Evolutionary conservation across 2,797 vertebrate species (phyloP), one percentile per base, ranked within the genome.

Genomic region (Denticeps clupeoides): DNA sequence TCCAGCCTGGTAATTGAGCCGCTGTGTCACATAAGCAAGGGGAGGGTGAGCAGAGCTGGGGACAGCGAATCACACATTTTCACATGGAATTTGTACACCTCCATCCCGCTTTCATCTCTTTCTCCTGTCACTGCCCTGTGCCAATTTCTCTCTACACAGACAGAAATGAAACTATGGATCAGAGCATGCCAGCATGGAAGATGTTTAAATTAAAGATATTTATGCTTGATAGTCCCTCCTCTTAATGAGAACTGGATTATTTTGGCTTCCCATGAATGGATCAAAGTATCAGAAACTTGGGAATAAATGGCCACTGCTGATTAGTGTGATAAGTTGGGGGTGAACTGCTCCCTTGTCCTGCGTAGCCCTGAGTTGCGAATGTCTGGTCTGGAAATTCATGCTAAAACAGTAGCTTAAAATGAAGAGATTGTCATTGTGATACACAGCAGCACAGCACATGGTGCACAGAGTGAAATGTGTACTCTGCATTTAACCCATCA

Each of bases 151-250:
- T n/a, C n/a, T n/a, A n/a, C n/a, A n/a, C n/a, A 56, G 63, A 60
- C 72, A 68, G 55, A 72, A 75, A 81, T 70, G 68, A 69, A 69
- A 37, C 24, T 33, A 33, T 41, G 65, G 74, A 80, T 82, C 72
- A 80, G 78, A 78, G 71, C 64, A 69, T 65, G 72, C 72, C 73
- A 72, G 65, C 71, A 65, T 56, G 60, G 67, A 58, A 69, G 72
- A 74, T 60, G 73, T 77, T 79, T 80, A 85, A 84, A 86, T 85
- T 83, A 84, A 79, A 83, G 82, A 85, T 82, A 79, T 74, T 82
- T 75, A 77, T 75, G 73, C 66, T 63, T 54, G 82, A 85, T 81
- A 79, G 2, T 2, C 63, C 69, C 68, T 60, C 54, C 35, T 32
- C 58, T 68, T 79, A 82, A 75, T 71, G 73, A 75, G 71, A 62